Evolutionary conservation across 2,797 vertebrate species (phyloP).

Genomic region (Labeo calbasu): DNA sequence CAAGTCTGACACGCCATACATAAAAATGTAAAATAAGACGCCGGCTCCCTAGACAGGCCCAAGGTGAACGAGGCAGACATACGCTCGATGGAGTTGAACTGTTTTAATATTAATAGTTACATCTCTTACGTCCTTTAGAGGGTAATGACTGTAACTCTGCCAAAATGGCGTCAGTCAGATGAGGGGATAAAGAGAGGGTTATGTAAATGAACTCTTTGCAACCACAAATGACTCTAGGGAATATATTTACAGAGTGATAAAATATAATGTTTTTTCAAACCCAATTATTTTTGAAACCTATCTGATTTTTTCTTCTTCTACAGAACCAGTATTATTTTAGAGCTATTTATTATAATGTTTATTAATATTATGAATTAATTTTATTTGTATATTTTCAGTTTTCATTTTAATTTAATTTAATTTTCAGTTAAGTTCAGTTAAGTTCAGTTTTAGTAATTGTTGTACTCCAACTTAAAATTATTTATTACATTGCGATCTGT

Average conservation of each 20-base stretch:
- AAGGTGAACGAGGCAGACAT: conserved; percentile 62
- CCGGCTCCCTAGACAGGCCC: conserved; percentile 50
- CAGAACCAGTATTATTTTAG: neutral
- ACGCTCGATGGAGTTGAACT: conserved; percentile 50
- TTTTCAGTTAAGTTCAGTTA: neutral
- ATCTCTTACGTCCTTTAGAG: conserved; percentile 46
- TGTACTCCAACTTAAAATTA: neutral
- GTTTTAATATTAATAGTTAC: conserved; percentile 64
- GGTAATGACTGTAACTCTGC: conserved; percentile 52
- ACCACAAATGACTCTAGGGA: conserved; percentile 5
- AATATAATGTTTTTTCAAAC: neutral
- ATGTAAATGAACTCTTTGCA: neutral
- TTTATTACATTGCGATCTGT: too few species aligned
- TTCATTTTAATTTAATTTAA: neutral
- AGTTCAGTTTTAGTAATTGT: neutral
- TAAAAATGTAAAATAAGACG: conserved; percentile 59
- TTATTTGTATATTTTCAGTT: neutral
- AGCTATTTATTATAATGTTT: neutral
- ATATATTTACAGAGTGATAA: neutral
- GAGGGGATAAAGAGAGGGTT: conserved; percentile 27
- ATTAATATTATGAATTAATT: neutral
- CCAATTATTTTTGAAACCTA: neutral
- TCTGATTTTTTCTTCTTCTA: neutral
- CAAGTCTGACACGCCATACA: conserved; percentile 58
- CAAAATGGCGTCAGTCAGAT: conserved; percentile 50